These are phyloP conservation scores for Tyria jacobaeae DNA, from an alignment of 2,888 invertebrate genomes.

Conservation along the genomic window DNA sequence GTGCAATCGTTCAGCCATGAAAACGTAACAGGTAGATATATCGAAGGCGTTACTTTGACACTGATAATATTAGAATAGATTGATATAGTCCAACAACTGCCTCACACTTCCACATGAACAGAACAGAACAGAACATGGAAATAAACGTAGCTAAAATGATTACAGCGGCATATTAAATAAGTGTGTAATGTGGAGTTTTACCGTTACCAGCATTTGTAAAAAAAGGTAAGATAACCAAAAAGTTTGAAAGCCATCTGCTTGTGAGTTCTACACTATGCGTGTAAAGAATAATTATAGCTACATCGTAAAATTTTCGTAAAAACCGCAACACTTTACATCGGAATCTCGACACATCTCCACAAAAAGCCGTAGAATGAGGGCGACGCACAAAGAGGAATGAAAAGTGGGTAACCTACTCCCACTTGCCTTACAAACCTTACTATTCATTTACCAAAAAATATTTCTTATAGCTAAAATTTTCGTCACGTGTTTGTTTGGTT, in stretches of 20 bases:
- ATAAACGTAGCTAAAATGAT: too few relatives aligned
- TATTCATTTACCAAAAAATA: constrained; percentile 41
- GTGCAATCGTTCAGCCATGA: too few relatives aligned
- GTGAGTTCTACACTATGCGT: constrained; percentile 11
- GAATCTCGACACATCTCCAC: constrained; percentile 49
- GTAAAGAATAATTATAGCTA: constrained; percentile 42
- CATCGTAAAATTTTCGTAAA: constrained; percentile 33
- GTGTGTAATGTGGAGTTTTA: too few relatives aligned
- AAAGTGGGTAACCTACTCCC: constrained; percentile 57
- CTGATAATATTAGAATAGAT: too few relatives aligned
- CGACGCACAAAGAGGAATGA: constrained; percentile 52
- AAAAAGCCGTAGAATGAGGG: constrained; percentile 55
- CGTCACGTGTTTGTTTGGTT: not conserved
- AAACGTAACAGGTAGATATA: too few relatives aligned
- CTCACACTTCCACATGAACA: too few relatives aligned
- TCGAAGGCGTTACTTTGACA: too few relatives aligned
- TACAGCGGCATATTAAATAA: too few relatives aligned
- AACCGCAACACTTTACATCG: constrained; percentile 46
- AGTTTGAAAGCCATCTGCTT: not conserved
- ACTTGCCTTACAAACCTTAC: constrained; percentile 41
- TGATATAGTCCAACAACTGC: too few relatives aligned
- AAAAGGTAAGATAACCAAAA: not conserved
- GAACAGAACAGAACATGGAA: too few relatives aligned
- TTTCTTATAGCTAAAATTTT: constrained; percentile 12
- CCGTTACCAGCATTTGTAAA: too few relatives aligned